Base-by-base conservation (phyloP, 2,797 vertebrate genomes). In the Cetoscarus ocellatus region DNA sequence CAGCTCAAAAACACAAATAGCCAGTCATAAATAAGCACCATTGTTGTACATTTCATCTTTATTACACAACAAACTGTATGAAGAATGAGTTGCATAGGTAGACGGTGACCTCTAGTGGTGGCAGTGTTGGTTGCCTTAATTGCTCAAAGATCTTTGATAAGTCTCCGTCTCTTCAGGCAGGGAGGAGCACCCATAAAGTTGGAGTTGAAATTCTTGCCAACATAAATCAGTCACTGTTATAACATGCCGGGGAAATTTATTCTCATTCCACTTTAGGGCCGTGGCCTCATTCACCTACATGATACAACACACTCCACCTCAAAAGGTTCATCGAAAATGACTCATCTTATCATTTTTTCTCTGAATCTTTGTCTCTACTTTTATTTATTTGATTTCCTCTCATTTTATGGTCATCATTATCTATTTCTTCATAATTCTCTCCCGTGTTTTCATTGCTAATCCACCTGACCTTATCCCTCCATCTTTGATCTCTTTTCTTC, bases 61-160 rank as follows among this genome's bases (percentile, higher is more conserved):
- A 47, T 15, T 3, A 10, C 50, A 12, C 15, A 14, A 14, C 8
- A 14, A 5, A 10, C 12, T 3, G 3, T 44, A 8, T 12, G 3
- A 34, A 58, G 47, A 15, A 12, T 5, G 13, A 36, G 3, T 64
- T 45, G 3, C 12, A 47, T 52, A 73, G 42, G 73, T 45, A 74
- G 82, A 88, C 75, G 88, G 88, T 75, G 91, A 85, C 36, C 83
- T 65, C 93, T 94, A 61, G 91, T 93, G 94, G 92, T 27, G 42
- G 18, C 9, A 34, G 7, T 17, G 47, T 35, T 19, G 1, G 15
- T 17, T 61, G 15, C 51, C 7, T 12, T 43, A 11, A 2, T n/a
- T 10, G 1, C 14, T 3, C 61, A 54, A 6, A 45, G 52, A 59
- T 49, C 44, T 1, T 3, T 4, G n/a, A 11, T 19, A 53, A 15